phyloP scores from a whole-genome alignment of 2,113 vertebrate species.

The Hippolais icterina region DNA sequence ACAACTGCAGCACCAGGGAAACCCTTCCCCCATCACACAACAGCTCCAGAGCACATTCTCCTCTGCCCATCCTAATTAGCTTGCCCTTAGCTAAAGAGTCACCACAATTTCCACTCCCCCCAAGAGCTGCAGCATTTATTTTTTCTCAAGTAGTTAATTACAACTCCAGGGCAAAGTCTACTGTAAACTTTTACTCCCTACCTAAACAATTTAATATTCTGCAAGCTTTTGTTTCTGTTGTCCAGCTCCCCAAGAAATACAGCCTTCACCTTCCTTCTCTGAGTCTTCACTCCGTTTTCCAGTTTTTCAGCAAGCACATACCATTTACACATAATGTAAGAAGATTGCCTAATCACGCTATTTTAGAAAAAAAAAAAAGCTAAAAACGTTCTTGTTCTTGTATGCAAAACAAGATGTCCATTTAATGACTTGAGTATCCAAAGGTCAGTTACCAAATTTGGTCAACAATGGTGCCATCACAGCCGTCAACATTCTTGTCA shows the following conservation, averaged over 20 bases:
- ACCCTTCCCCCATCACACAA: not conserved
- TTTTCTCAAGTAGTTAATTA: not conserved
- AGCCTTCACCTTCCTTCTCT: not conserved
- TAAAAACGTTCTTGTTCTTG: not conserved
- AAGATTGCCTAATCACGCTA: not conserved
- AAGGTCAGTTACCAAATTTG: conserved; percentile 92
- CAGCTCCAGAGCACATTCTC: not conserved
- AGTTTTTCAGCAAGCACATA: conserved; percentile 34
- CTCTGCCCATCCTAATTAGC: conserved; percentile 9
- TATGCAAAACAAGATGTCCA: conserved; percentile 64
- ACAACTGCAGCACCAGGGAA: not conserved
- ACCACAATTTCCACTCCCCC: conserved; percentile 23
- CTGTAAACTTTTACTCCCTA: not conserved
- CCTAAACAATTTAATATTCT: not conserved
- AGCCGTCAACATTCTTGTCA: conserved; percentile 79
- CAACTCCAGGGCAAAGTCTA: conserved; percentile 29
- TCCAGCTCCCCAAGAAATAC: not conserved
- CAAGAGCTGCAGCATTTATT: not conserved
- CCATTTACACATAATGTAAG: not conserved
- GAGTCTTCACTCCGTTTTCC: not conserved
- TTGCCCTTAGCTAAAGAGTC: conserved; percentile 24
- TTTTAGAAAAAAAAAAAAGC: not conserved
- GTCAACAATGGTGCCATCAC: conserved; percentile 82
- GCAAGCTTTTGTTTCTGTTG: not conserved
- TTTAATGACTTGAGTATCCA: conserved; percentile 70